Evolutionary conservation across 2,797 vertebrate genomes (phyloP).

Genomic region (Xenopus petersii): DNA sequence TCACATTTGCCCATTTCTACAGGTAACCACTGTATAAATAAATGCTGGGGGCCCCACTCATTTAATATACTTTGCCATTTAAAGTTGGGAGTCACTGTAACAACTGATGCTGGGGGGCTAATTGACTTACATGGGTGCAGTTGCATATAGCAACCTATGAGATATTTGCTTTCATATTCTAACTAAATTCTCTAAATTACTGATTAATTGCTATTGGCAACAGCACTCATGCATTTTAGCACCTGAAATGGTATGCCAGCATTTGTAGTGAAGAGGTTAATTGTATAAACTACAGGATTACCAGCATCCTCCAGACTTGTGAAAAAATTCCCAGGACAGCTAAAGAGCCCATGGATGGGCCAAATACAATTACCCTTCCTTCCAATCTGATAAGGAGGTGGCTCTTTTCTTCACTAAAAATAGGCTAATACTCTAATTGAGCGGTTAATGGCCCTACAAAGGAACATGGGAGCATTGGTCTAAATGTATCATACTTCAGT

Average conservation of each 20-base stretch:
- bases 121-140: no score
- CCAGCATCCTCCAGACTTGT: conserved; percentile 40
- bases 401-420: conserved; percentile 50
- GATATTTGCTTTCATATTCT: no score
- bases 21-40: no score
- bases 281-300: background rate
- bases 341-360: conserved; percentile 38
- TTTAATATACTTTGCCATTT: no score
- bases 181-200: no score
- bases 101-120: no score
- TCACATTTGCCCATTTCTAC: no score
- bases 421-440: conserved; percentile 51
- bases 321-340: conserved; percentile 45
- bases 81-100: no score
- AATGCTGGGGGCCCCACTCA: no score
- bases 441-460: conserved; percentile 44
- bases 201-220: no score
- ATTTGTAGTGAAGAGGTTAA: conserved; percentile 4
- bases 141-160: no score
- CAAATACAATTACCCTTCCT: conserved; percentile 51
- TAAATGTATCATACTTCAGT: conserved; percentile 34
- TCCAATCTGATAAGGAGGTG: conserved; percentile 44
- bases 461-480: conserved; percentile 27
- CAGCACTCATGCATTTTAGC: no score
- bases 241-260: background rate